Conservation (phyloP, 2,888 invertebrate species). For the Troides helena region DNA sequence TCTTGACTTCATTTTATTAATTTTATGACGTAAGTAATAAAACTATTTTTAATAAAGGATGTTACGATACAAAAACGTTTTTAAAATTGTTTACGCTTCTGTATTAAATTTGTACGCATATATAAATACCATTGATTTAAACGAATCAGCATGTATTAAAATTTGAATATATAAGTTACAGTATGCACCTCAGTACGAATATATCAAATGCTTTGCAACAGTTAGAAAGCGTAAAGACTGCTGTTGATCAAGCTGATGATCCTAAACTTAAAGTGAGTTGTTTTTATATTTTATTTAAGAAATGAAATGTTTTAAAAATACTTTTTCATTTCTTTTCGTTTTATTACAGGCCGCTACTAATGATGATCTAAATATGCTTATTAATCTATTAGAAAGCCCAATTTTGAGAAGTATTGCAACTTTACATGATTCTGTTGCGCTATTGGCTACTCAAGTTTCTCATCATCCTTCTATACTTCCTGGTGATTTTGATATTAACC, state of each 20-base stretch:
- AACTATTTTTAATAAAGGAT: no score
- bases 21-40: no score
- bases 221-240: slow-evolving; percentile 92
- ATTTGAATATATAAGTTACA: slow-evolving; percentile 32
- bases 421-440: slow-evolving; percentile 93
- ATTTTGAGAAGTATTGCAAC: slow-evolving; percentile 94
- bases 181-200: slow-evolving; percentile 84
- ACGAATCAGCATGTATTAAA: no score
- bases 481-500: slow-evolving; percentile 95
- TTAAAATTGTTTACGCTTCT: no score
- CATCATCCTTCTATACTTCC: slow-evolving; percentile 96
- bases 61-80: no score
- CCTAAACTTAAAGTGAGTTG: slow-evolving; percentile 84
- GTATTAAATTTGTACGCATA: no score
- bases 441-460: slow-evolving; percentile 91
- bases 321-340: neutral
- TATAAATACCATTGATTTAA: no score
- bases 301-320: neutral
- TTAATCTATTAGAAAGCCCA: slow-evolving; percentile 93
- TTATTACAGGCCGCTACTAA: slow-evolving; percentile 75
- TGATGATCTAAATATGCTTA: slow-evolving; percentile 90
- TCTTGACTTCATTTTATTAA: no score
- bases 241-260: slow-evolving; percentile 91
- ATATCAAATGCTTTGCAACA: slow-evolving; percentile 94
- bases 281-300: neutral